phyloP scores from a whole-genome alignment of 2,888 invertebrate species.

The Meiosimyza platycephala region DNA sequence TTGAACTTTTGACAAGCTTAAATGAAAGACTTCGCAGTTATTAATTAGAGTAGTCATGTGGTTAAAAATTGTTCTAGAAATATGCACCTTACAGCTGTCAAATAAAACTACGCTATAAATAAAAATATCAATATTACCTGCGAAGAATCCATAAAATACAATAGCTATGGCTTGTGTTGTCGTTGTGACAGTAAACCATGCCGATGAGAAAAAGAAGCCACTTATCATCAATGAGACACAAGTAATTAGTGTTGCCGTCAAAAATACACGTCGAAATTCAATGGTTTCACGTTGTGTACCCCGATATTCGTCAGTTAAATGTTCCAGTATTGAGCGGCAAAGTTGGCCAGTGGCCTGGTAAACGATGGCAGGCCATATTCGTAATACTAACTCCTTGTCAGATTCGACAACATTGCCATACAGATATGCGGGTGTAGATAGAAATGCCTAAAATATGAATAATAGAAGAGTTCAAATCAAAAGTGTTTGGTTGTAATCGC shows the following conservation, averaged over 20 bases:
- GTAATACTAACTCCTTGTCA: slow-evolving; percentile 62
- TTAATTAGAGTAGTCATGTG: too few relatives aligned
- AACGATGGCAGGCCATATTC: slow-evolving; percentile 66
- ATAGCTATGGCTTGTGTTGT: slow-evolving; percentile 64
- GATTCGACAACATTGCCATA: slow-evolving; percentile 67
- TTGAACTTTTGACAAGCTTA: too few relatives aligned
- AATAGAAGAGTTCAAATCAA: slow-evolving; percentile 10
- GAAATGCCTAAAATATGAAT: slow-evolving; percentile 57
- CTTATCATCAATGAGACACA: slow-evolving; percentile 63
- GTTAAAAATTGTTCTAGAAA: too few relatives aligned
- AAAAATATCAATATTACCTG: slow-evolving; percentile 50
- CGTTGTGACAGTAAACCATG: slow-evolving; percentile 62
- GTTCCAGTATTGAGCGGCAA: slow-evolving; percentile 64
- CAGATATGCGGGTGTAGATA: slow-evolving; percentile 65
- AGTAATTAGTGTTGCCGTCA: slow-evolving; percentile 61
- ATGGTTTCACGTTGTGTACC: slow-evolving; percentile 59
- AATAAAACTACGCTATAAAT: too few relatives aligned
- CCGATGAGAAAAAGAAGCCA: slow-evolving; percentile 65
- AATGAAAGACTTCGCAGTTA: too few relatives aligned
- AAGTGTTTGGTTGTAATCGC: not conserved
- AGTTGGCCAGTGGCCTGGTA: slow-evolving; percentile 64
- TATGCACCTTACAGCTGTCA: too few relatives aligned
- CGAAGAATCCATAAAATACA: slow-evolving; percentile 64
- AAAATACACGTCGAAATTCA: slow-evolving; percentile 59
- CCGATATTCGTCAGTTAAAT: slow-evolving; percentile 61